These are phyloP conservation scores for Recurvirostra avosetta DNA, from an alignment of 2,113 vertebrate species.

Conservation along the genomic window DNA sequence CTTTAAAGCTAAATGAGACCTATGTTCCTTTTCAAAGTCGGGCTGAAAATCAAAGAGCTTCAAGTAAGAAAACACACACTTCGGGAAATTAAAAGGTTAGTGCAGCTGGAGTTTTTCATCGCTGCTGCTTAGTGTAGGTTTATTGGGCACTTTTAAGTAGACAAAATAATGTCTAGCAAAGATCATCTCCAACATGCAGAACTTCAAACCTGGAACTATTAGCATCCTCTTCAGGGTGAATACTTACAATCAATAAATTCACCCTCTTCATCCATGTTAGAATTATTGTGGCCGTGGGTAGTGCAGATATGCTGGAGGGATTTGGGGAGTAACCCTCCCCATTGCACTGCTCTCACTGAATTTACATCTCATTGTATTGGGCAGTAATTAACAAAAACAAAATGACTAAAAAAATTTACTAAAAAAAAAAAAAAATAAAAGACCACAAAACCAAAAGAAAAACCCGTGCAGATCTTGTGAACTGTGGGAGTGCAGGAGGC, in stretches of 20 bases:
- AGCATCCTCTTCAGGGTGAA: neutral
- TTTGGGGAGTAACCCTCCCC: neutral
- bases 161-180: neutral
- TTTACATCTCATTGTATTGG: neutral
- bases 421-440: neutral
- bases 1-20: constrained; percentile 9
- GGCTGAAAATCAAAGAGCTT: neutral
- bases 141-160: neutral
- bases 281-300: neutral
- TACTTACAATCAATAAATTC: constrained; percentile 21
- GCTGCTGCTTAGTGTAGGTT: neutral
- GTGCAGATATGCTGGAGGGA: neutral
- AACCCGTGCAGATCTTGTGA: neutral
- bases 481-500: neutral
- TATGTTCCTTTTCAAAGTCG: constrained; percentile 4
- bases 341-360: neutral
- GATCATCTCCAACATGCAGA: neutral
- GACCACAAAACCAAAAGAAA: neutral
- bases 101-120: neutral
- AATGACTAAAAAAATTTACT: neutral
- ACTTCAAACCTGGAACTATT: neutral
- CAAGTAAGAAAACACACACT: constrained; percentile 6
- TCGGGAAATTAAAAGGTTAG: constrained; percentile 21
- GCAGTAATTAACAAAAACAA: neutral
- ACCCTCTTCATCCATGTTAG: neutral